Evolutionary conservation across 2,888 invertebrate genomes (phyloP).

Genomic region (Dicyrtomina minuta): DNA sequence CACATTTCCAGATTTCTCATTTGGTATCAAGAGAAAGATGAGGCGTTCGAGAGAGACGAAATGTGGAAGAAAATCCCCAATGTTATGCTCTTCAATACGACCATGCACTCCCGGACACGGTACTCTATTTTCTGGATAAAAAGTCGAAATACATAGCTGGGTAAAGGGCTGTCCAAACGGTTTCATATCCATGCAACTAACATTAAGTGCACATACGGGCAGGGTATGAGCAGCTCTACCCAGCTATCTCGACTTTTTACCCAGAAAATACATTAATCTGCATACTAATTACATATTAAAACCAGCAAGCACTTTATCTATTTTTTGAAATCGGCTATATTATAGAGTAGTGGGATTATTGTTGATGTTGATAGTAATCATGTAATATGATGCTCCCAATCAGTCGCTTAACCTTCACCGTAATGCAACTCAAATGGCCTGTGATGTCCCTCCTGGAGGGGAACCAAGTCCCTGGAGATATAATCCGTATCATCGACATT

Average conservation of each 20-base stretch:
- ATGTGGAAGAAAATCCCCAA: constrained; percentile 52
- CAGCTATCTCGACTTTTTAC: too few species aligned
- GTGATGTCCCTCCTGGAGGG: constrained; percentile 18
- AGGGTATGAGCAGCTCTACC: too few species aligned
- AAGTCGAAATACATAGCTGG: not conserved
- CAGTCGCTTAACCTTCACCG: constrained; percentile 45
- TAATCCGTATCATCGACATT: constrained; percentile 43
- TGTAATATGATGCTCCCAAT: too few species aligned
- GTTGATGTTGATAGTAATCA: too few species aligned
- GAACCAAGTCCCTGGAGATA: too few species aligned
- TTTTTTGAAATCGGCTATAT: too few species aligned
- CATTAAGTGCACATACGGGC: too few species aligned
- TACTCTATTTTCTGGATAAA: not conserved
- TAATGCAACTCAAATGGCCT: constrained; percentile 50
- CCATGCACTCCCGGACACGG: constrained; percentile 22
- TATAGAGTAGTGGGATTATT: too few species aligned
- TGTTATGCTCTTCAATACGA: constrained; percentile 49
- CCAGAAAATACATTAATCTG: not conserved
- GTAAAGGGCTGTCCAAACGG: too few species aligned
- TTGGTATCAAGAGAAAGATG: constrained; percentile 47
- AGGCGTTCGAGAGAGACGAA: constrained; percentile 44
- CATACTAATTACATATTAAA: not conserved
- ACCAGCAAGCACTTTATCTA: too few species aligned
- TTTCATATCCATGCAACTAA: too few species aligned
- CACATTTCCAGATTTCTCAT: constrained; percentile 44